These are phyloP conservation scores for Hippocampus barbouri DNA, from an alignment of 2,113 vertebrate genomes.

Conservation along the genomic window DNA sequence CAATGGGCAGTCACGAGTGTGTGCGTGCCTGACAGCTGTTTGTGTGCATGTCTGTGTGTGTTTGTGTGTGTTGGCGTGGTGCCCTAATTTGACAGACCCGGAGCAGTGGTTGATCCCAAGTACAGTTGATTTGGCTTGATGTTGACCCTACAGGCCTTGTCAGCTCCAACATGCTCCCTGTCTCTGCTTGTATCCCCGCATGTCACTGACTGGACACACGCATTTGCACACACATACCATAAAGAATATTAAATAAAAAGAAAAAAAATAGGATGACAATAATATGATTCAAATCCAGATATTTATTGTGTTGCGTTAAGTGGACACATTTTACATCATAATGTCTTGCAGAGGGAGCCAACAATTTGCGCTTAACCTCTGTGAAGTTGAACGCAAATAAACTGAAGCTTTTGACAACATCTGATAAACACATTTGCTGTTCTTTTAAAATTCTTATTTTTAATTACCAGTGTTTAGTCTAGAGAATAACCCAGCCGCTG, in stretches of 20 bases:
- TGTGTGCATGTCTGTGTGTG: constrained; percentile 51
- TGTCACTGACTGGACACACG: constrained; percentile 56
- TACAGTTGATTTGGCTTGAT: constrained; percentile 70
- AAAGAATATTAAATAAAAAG: constrained; percentile 1
- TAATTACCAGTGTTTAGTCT: too few relatives aligned
- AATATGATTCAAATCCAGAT: neutral
- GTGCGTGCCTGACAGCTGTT: constrained; percentile 67
- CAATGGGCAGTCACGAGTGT: constrained; percentile 69
- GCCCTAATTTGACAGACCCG: constrained; percentile 70
- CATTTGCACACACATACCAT: constrained; percentile 26
- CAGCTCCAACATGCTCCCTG: constrained; percentile 70
- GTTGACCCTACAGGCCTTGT: constrained; percentile 73
- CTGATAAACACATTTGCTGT: too few relatives aligned
- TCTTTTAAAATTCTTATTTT: too few relatives aligned
- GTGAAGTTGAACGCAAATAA: neutral
- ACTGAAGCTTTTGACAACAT: neutral
- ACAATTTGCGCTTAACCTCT: neutral
- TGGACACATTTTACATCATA: neutral
- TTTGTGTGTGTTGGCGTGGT: constrained; percentile 61
- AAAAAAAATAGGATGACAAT: neutral
- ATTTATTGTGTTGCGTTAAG: neutral
- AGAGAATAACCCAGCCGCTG: too few relatives aligned
- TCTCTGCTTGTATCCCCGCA: constrained; percentile 57
- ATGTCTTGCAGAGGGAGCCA: neutral
- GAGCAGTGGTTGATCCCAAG: constrained; percentile 65